Evolutionary conservation across 2,888 invertebrate genomes (phyloP), one percentile per base, ranked within the genome.

Genomic region (Exephanes ischioxanthus): DNA sequence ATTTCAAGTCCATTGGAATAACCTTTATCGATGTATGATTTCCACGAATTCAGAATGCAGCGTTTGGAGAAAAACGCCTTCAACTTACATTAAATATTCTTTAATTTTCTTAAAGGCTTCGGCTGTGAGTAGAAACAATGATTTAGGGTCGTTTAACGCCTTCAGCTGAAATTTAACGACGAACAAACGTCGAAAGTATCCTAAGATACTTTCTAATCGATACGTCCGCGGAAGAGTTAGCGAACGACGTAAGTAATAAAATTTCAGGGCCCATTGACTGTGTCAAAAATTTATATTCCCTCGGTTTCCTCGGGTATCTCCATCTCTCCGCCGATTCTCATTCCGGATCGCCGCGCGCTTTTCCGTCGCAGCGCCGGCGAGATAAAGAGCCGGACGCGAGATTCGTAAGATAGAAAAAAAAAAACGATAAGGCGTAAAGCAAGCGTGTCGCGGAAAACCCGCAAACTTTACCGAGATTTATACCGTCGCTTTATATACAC

Each of bases 371-470:
- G 16, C 33, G n/a, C 4, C 33, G 63, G 73, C 48, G 9, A 48
- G 41, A 61, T 61, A 63, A 61, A 61, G 73, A 73, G 73, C 7
- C 37, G 55, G 14, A 37, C 26, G 7, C 61, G 61, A 51, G 68
- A 68, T 37, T 61, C 58, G 72, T 19, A 14, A 22, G 33, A 37
- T 22, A 48, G 26, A 61, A 73, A 75, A 67, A 61, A 14, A 14
- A 16, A 6, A 30, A 22, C 19, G 26, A n/a, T 63, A 33, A 30
- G 63, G 33, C 63, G 68, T 30, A 4, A 61, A 68, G 73, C 70
- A 72, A 79, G 73, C 73, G 68, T 63, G 73, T 58, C 79, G 53
- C 51, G 79, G 41, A 58, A 83, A 79, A 83, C 70, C 79, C 83
- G 68, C 37, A 53, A 75, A 63, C 68, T 83, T 58, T 68, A 66